Evolutionary conservation across 2,797 vertebrate species (phyloP), one percentile per base, ranked within the genome.

Genomic region (Nasua narica): DNA sequence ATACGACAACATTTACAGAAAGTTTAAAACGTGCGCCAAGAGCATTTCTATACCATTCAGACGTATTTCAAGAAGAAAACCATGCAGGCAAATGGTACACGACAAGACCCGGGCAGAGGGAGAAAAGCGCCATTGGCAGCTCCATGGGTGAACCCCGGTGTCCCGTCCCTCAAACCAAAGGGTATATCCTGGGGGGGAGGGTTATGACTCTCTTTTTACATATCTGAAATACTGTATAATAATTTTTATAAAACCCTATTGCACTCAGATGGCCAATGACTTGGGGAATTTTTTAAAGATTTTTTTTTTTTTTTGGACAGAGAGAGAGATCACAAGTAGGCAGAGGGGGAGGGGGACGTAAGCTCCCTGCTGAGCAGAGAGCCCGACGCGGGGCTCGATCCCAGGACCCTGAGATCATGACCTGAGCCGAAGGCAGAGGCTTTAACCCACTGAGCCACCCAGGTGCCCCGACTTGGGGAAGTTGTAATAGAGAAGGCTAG

Each of bases 61-160:
- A 52, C 3, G 11, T 19, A 37, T 37, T 90, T 87, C 70, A 56
- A 67, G 35, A 93, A 78, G 40, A 81, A 58, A 92, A 29, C 40
- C 32, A 3, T 1, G 12, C 54, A 32, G 13, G 37, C 67, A 50
- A 65, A 25, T 3, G 18, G 37, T 11, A 40, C 21, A 48, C 0
- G 18, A 27, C 78, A 37, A 74, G 35, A 32, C 40, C 81, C 3
- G 18, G 40, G 18, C 21, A 32, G 9, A 43, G 76, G 48, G 14
- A 1, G 35, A 35, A 9, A 18, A 48, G 3, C 6, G 32, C 1
- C 1, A 1, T 0, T 14, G 12, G 8, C 69, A 1, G 43, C 69
- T 13, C 21, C 5, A 0, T 7, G 3, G n/a, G 48, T 11, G 52
- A 27, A 43, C 27, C 18, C 7, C 0, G 0, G 32, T 27, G 35